Base-by-base conservation (phyloP, 2,888 invertebrate species). In the Caradrina kadenii region DNA sequence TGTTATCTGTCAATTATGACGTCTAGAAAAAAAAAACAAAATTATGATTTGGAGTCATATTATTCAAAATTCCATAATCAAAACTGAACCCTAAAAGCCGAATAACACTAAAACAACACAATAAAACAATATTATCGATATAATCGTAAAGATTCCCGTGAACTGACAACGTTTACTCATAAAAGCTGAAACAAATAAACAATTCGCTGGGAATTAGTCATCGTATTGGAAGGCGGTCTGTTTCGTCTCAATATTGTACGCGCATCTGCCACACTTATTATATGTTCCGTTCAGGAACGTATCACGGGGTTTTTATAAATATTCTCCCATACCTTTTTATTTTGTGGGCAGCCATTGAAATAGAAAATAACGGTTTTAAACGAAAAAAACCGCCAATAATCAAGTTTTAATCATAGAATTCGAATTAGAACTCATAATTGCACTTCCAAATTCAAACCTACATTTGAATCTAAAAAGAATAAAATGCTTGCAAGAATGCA, bases 141-240 rank as follows among this genome's bases (percentile, higher is more conserved):
- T 76, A 82, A 84, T 73, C 84, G 76, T 84, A 79, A 83, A 83
- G 73, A 80, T 82, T 83, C 83, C 72, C 79, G 84, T 83, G 83
- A 83, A 83, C 91, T 90, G 92, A 88, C 90, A 89, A 83, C 83
- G 90, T 90, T 90, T 90, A 89, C 92, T 90, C 91, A 93, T 93
- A 92, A 93, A 90, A 88, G 84, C 79, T 86, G 87, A 86, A 87
- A 87, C 90, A 92, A 92, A 93, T 90, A 93, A 93, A 93, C 91
- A 91, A 89, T 79, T 69, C 81, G 80, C 66, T 75, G 68, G 76
- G 87, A 87, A 88, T 89, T 90, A 89, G 86, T 89, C 88, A 89
- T 88, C 79, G 78, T 66, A 79, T 81, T 81, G 80, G 81, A 81
- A 83, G 84, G 79, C 89, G 88, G 88, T 90, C 92, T 92, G 93